Conservation (phyloP, 2,113 vertebrate genomes). For the Lynx canadensis region DNA sequence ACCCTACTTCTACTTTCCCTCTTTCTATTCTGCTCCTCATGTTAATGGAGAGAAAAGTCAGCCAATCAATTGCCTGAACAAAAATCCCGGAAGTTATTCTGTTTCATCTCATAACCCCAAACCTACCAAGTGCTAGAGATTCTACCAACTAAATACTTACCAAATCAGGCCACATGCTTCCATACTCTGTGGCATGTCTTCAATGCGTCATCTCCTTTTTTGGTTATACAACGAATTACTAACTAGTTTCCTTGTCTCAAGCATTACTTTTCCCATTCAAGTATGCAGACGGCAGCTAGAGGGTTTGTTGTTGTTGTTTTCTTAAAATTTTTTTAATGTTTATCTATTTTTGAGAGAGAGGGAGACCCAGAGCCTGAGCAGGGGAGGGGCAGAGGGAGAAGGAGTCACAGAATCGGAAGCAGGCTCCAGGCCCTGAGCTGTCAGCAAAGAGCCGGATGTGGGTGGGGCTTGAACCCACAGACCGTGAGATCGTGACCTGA, state of each 20-base stretch:
- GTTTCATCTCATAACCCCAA: background rate
- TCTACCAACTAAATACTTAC: background rate
- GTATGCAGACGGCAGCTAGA: background rate
- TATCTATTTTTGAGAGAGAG: too few species aligned
- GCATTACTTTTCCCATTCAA: background rate
- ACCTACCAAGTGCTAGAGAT: background rate
- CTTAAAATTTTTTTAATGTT: too few species aligned
- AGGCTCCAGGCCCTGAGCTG: too few species aligned
- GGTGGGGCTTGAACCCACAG: too few species aligned
- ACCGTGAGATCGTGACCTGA: too few species aligned
- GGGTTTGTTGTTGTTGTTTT: background rate
- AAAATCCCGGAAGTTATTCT: background rate
- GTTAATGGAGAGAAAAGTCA: background rate
- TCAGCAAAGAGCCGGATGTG: too few species aligned
- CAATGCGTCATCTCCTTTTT: background rate
- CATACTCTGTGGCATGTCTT: background rate
- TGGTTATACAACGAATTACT: background rate
- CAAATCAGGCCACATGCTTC: background rate
- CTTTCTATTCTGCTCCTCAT: background rate
- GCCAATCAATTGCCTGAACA: background rate
- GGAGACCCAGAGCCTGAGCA: too few species aligned
- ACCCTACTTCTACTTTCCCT: background rate
- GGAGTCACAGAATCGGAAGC: too few species aligned
- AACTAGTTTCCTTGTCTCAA: background rate
- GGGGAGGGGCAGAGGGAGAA: too few species aligned